Base-by-base conservation (phyloP, 2,113 vertebrate species). In the Percina caprodes region DNA sequence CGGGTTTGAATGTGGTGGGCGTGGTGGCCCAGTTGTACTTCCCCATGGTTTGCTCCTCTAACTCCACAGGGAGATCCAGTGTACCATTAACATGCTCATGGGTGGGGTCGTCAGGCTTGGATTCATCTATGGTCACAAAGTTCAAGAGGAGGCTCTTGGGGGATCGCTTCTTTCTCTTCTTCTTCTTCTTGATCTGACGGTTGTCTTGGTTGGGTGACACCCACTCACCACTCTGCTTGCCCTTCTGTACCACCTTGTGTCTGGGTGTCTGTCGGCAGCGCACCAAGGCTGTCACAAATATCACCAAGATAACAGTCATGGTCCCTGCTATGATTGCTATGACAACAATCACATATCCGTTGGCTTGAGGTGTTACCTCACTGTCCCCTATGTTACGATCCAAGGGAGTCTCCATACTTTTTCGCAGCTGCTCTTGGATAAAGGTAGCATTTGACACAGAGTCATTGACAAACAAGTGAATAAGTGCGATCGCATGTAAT, bases 141-240 rank as follows among this genome's bases (percentile, higher is more conserved):
- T 99, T 99, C 82, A 99, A 91, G 19, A 98, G 95, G 15, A 99
- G 96, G 82, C 96, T 99, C 92, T 98, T 98, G 4, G 97, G n/a
- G 16, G 96, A 96, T 39, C 97, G 96, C 94, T 99, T 98, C 96
- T 98, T 98, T 91, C 98, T 98, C 93, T 98, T 98, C 93, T 97
- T 98, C 85, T 98, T 98, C 46, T 98, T 99, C 91, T 99, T 98
- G 89, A 98, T 99, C 92, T 99, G 97, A 39, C 97, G 95, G 5
- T 97, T 99, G 83, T 98, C 97, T 94, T 99, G 97, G 88, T 99
- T 99, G 49, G 98, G 98, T 46, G 98, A 99, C 89, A 97, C 98
- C 98, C 98, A 99, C 90, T 99, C 98, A 1, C 97, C 98, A 60
- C 97, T 99, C 90, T 99, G 97, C 82, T 99, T 99, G 85, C 96